Evolutionary conservation across 2,888 invertebrate genomes (phyloP).

Genomic region (Chironomus riparius): DNA sequence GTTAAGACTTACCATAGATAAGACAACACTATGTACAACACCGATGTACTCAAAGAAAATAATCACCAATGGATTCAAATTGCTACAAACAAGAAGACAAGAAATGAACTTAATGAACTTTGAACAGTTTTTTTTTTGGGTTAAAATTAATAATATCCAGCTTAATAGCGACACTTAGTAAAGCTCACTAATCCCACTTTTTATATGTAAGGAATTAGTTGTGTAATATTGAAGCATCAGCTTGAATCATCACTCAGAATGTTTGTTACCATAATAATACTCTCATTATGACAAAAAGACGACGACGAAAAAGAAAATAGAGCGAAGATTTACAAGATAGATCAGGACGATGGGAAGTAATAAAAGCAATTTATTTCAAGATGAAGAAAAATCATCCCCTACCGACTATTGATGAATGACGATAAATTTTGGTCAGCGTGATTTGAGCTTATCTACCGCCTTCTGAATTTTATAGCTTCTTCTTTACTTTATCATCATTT

Average conservation of each 20-base stretch:
- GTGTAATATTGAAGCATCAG: neutral
- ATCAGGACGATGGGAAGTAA: neutral
- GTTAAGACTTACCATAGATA: too few relatives aligned
- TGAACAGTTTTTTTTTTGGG: too few relatives aligned
- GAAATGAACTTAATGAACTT: too few relatives aligned
- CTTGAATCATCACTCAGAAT: neutral
- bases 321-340: too few relatives aligned
- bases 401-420: neutral
- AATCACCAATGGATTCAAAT: too few relatives aligned
- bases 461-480: neutral
- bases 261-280: neutral
- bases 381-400: neutral
- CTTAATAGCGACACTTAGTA: too few relatives aligned
- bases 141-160: too few relatives aligned
- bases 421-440: neutral
- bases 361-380: neutral
- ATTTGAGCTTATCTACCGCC: neutral
- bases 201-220: neutral
- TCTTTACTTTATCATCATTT: neutral
- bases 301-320: too few relatives aligned
- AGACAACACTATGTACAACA: too few relatives aligned
- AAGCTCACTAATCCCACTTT: too few relatives aligned
- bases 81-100: too few relatives aligned
- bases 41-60: too few relatives aligned
- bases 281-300: neutral